These are phyloP conservation scores for Tachina grossa DNA, from an alignment of 2,888 invertebrate species.

Conservation along the genomic window DNA sequence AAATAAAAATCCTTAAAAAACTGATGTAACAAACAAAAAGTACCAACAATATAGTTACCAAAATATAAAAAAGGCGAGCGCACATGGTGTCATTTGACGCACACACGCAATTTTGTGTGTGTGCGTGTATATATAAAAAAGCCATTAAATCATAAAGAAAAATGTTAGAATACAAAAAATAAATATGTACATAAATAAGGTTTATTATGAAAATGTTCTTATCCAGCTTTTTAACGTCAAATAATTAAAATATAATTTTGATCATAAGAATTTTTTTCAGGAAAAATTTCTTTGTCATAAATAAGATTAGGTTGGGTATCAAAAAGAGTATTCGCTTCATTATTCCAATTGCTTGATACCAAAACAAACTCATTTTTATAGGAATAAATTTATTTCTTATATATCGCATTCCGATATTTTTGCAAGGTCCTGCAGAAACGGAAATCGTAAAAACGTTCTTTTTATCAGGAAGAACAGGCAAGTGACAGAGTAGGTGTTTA, in stretches of 20 bases:
- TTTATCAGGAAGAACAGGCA: too few relatives aligned
- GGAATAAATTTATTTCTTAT: too few relatives aligned
- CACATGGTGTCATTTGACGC: slow-evolving; percentile 67
- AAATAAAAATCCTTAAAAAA: slow-evolving; percentile 48
- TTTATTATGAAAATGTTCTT: slow-evolving; percentile 37
- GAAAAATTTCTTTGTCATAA: too few relatives aligned
- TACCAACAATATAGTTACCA: slow-evolving; percentile 20
- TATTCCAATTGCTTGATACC: too few relatives aligned
- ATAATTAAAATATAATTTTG: slow-evolving; percentile 31
- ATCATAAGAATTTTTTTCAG: background rate
- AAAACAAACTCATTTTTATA: too few relatives aligned
- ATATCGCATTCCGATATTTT: too few relatives aligned
- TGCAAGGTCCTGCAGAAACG: too few relatives aligned
- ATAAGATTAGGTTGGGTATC: too few relatives aligned
- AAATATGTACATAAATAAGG: slow-evolving; percentile 26
- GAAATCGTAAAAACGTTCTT: too few relatives aligned
- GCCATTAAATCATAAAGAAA: slow-evolving; percentile 20
- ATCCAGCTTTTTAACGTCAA: slow-evolving; percentile 42
- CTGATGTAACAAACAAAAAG: slow-evolving; percentile 52
- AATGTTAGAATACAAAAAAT: background rate
- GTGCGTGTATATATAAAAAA: slow-evolving; percentile 13
- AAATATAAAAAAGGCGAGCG: slow-evolving; percentile 56
- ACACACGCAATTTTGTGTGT: slow-evolving; percentile 12
- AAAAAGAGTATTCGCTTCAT: too few relatives aligned
- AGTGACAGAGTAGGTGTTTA: too few relatives aligned